Evolutionary conservation across 2,797 vertebrate genomes (phyloP), one percentile per base, ranked within the genome.

Genomic region (Falco biarmicus): DNA sequence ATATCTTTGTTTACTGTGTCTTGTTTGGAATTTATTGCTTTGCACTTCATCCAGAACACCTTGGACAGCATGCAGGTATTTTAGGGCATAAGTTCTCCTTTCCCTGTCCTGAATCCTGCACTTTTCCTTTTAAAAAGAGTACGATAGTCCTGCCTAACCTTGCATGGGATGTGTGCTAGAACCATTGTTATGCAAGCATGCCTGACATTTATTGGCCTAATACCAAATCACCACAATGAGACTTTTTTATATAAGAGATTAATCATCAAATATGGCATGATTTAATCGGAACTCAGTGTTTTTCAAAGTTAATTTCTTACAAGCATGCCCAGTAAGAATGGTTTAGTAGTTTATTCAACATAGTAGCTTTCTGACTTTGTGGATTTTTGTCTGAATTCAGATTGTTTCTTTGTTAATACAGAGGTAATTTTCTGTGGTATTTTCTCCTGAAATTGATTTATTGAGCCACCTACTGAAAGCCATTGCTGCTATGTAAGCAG

Each of bases 11-110:
- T 96, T 96, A 97, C 97, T 98, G 98, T 99, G 98, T 98, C 98
- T 98, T 97, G 95, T 97, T 95, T 96, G 95, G 91, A 94, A 98
- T 98, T 95, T 97, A 78, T 98, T 98, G 98, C 98, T 98, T 97
- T 97, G 97, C 97, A 95, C 87, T 96, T 94, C 97, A 98, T 98
- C 98, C 99, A 99, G 99, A 99, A 98, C 99, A 98, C 99, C 98
- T 98, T 99, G 99, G 99, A 99, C 98, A 99, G 99, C 99, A 99
- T 99, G 99, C 99, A 99, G 99, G 99, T 99, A 99, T 98, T 99
- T 98, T 78, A 93, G 98, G 98, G 95, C 94, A 89, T 93, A 95
- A 95, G 86, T 98, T 98, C 45, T 97, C 95, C 96, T 98, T 95
- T 95, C 47, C 60, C 61, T 43, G 80, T 83, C 21, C 84, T 51